These are phyloP conservation scores for Drosophila subpulchrella DNA, from an alignment of 1,140 invertebrate species.

Conservation along the genomic window DNA sequence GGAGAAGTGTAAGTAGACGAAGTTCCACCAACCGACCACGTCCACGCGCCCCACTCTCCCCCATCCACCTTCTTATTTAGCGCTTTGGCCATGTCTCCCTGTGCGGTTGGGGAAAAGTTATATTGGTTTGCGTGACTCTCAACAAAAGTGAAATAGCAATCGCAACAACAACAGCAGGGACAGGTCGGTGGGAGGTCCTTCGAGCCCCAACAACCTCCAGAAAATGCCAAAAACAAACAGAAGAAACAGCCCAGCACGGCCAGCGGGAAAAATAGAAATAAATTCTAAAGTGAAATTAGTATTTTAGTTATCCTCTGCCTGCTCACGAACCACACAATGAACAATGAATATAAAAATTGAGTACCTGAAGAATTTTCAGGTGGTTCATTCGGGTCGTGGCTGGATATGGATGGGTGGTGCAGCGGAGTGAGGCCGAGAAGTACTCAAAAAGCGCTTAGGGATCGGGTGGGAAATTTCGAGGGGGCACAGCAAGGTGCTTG, in stretches of 20 bases:
- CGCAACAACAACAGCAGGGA: conserved; percentile 53
- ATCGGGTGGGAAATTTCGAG: not conserved
- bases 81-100: conserved; percentile 69
- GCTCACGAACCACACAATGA: conserved; percentile 46
- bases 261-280: conserved; percentile 59
- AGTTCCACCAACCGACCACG: conserved; percentile 13
- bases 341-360: conserved; percentile 33
- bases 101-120: conserved; percentile 80
- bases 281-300: conserved; percentile 83
- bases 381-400: conserved; percentile 14
- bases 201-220: conserved; percentile 1
- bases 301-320: conserved; percentile 79
- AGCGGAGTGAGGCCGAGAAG: conserved; percentile 26
- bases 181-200: conserved; percentile 5
- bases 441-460: conserved; percentile 66
- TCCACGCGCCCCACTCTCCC: conserved; percentile 13
- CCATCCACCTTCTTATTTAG: conserved; percentile 24
- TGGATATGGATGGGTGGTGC: conserved; percentile 3
- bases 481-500: conserved; percentile 20
- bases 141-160: conserved; percentile 82
- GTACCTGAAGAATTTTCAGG: conserved; percentile 43
- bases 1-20: conserved; percentile 26
- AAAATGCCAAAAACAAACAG: conserved; percentile 73
- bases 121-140: conserved; percentile 82
- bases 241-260: conserved; percentile 46